These are phyloP conservation scores for Maconellicoccus hirsutus DNA, from an alignment of 1,140 invertebrate genomes.

Conservation along the genomic window DNA sequence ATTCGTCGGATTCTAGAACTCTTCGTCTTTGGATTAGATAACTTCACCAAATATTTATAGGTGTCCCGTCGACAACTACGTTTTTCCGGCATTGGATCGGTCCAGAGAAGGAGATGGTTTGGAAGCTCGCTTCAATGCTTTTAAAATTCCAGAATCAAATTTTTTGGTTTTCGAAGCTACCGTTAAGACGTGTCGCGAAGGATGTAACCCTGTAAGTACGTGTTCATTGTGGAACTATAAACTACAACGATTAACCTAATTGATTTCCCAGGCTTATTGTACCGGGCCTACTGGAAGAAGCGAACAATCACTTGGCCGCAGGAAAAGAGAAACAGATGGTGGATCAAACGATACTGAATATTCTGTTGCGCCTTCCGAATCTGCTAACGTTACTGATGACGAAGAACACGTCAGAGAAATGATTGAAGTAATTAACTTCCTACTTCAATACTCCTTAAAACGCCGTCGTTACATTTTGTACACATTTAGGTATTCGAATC, in stretches of 20 bases:
- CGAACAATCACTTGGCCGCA: constrained; percentile 66
- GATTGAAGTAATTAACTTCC: constrained; percentile 52
- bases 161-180: constrained; percentile 88
- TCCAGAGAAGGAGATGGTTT: constrained; percentile 72
- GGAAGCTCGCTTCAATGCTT: constrained; percentile 84
- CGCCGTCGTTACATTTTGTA: not conserved
- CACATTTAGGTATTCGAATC: constrained; percentile 48
- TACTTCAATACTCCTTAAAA: not conserved
- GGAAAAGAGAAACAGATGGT: constrained; percentile 40
- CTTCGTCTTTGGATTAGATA: not conserved
- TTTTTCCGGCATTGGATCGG: constrained; percentile 80
- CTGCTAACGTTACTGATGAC: constrained; percentile 35
- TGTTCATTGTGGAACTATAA: not conserved
- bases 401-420: constrained; percentile 69
- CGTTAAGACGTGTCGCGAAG: constrained; percentile 73
- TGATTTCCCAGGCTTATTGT: constrained; percentile 52
- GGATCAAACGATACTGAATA: not conserved
- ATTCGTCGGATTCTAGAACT: constrained; percentile 32
- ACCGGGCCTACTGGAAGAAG: constrained; percentile 57
- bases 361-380: not conserved
- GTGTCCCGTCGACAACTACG: constrained; percentile 80
- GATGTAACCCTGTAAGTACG: constrained; percentile 62
- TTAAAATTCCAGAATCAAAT: constrained; percentile 89
- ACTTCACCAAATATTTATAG: constrained; percentile 37
- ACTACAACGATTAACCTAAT: too few relatives aligned